A percentile compares a stretch with the other conserved stretches of the same genome.
These are phyloP conservation scores for Meandrina meandrites DNA, from an alignment of 92 coral and sea anemone genomes.

Conservation along the genomic window DNA sequence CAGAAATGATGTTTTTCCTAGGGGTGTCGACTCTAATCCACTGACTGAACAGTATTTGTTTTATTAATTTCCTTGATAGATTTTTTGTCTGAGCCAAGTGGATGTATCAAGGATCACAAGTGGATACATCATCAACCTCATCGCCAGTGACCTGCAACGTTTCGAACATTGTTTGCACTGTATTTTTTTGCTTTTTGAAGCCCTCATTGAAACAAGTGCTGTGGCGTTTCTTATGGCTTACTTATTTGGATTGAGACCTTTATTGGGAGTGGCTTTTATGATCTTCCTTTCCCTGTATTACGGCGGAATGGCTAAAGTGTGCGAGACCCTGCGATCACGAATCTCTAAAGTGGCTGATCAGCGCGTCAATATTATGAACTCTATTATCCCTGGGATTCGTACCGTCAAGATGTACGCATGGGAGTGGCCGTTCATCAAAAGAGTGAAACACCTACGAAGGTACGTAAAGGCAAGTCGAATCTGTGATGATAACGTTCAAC, in stretches of 20 bases:
- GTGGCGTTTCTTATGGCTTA: slow-evolving; percentile 54
- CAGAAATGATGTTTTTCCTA: too few relatives aligned
- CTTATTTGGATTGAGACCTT: slow-evolving; percentile 65
- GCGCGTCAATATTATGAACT: too few relatives aligned
- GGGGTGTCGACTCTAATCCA: too few relatives aligned
- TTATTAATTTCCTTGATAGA: slow-evolving; percentile 18
- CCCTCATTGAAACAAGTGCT: slow-evolving; percentile 41
- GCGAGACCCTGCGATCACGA: slow-evolving; percentile 52
- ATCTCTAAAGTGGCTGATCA: slow-evolving; percentile 19
- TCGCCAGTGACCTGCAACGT: too few relatives aligned
- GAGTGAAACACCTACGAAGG: slow-evolving; percentile 53
- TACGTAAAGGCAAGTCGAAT: neutral
- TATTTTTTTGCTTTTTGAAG: too few relatives aligned
- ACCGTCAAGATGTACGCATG: slow-evolving; percentile 73
- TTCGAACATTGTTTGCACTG: too few relatives aligned
- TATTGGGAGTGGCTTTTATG: slow-evolving; percentile 70
- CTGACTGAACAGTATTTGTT: neutral
- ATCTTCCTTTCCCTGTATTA: slow-evolving; percentile 49
- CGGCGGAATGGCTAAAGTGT: slow-evolving; percentile 59
- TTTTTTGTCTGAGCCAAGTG: slow-evolving; percentile 58
- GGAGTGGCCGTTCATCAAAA: slow-evolving; percentile 71
- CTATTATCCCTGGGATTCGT: slow-evolving; percentile 59
- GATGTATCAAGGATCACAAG: slow-evolving; percentile 36
- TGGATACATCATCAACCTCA: too few relatives aligned
- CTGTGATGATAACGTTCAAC: neutral